Evolutionary conservation across 92 coral and sea anemone species (phyloP).

Genomic region (Virgularia gustaviana): DNA sequence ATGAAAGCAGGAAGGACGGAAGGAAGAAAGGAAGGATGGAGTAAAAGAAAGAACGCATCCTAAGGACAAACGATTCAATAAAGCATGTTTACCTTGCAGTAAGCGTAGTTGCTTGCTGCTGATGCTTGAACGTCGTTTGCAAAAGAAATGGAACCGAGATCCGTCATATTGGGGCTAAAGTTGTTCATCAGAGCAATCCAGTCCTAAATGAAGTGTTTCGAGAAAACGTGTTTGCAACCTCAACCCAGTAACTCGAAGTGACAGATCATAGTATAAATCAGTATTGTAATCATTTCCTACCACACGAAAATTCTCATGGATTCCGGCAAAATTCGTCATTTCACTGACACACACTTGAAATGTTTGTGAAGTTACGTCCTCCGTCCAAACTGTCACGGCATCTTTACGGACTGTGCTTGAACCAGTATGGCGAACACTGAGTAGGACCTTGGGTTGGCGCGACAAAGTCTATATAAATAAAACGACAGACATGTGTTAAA

Average conservation of each 20-base stretch:
- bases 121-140: background rate
- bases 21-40: too few relatives aligned
- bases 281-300: background rate
- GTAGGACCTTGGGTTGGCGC: background rate
- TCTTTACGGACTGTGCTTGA: background rate
- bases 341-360: constrained; percentile 1
- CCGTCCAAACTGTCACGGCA: background rate
- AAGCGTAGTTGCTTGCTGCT: background rate
- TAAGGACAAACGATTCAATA: too few relatives aligned
- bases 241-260: background rate
- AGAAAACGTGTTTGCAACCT: background rate
- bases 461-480: background rate
- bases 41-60: too few relatives aligned
- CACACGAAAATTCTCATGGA: background rate
- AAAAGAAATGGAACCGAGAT: background rate
- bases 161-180: background rate
- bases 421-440: background rate
- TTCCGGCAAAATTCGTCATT: background rate
- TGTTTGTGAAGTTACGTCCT: background rate
- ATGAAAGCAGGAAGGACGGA: too few relatives aligned
- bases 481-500: too few relatives aligned
- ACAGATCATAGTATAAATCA: background rate
- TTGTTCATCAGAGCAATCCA: too few relatives aligned
- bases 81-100: background rate
- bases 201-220: background rate